Conservation (phyloP, 2,113 vertebrate species). For the Numenius arquata region DNA sequence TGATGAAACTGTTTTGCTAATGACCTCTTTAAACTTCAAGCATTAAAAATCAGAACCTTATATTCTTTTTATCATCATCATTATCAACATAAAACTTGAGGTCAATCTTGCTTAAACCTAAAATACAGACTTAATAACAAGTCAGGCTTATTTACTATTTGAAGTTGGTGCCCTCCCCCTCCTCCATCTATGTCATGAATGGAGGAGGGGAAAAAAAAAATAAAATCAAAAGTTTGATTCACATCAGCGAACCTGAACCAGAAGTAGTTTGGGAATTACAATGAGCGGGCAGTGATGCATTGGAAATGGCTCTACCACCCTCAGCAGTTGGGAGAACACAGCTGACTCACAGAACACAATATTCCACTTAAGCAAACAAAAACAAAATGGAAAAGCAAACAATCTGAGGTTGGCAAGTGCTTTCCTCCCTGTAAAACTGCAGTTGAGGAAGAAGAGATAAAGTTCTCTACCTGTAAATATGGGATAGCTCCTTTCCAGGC, state of each 20-base stretch:
- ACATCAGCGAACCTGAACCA: constrained; percentile 30
- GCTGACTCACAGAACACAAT: constrained; percentile 28
- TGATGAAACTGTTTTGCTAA: constrained; percentile 58
- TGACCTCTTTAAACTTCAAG: constrained; percentile 34
- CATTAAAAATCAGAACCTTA: not conserved
- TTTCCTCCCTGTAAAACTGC: not conserved
- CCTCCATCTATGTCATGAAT: not conserved
- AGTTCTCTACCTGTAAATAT: not conserved
- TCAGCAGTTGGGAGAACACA: not conserved
- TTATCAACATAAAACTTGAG: not conserved
- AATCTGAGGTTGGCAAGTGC: not conserved
- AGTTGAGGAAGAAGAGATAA: not conserved
- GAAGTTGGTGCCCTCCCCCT: not conserved
- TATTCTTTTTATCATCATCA: not conserved
- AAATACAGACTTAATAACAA: not conserved
- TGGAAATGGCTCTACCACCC: not conserved
- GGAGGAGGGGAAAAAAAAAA: not conserved
- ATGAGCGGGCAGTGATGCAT: constrained; percentile 18
- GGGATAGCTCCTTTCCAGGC: not conserved
- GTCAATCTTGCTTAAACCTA: not conserved
- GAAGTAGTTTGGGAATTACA: constrained; percentile 7
- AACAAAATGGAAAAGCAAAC: not conserved
- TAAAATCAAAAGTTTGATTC: not conserved
- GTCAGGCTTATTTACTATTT: not conserved
- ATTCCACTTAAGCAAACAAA: constrained; percentile 20